Percentiles rank a stretch among this genome's conserved stretches.
These are phyloP conservation scores for Macrosteles quadrilineatus DNA, from an alignment of 1,140 invertebrate species.

Conservation along the genomic window DNA sequence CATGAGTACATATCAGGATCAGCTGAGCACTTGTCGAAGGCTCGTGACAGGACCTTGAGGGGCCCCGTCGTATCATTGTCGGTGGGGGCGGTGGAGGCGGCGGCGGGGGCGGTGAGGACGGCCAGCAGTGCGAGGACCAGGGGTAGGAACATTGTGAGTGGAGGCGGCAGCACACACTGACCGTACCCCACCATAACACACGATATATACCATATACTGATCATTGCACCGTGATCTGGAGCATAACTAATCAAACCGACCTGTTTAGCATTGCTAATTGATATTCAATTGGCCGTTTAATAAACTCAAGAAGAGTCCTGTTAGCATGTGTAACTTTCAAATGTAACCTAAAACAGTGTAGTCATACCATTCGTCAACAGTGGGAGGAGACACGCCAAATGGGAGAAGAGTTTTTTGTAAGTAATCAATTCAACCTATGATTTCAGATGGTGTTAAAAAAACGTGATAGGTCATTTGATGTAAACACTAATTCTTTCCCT, in stretches of 20 bases:
- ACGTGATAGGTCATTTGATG: too few relatives aligned
- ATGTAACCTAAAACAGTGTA: too few relatives aligned
- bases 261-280: conserved; percentile 4
- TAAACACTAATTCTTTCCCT: too few relatives aligned
- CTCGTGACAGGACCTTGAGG: conserved; percentile 53
- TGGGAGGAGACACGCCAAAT: too few relatives aligned
- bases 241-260: conserved; percentile 14
- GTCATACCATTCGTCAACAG: too few relatives aligned
- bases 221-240: neutral
- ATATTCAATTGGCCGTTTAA: neutral
- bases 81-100: neutral
- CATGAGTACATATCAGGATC: conserved; percentile 65
- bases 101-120: neutral
- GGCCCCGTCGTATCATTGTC: neutral
- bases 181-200: neutral
- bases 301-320: too few relatives aligned
- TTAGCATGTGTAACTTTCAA: too few relatives aligned
- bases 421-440: too few relatives aligned
- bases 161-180: conserved; percentile 3
- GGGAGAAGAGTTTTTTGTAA: too few relatives aligned
- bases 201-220: conserved; percentile 1
- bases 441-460: too few relatives aligned
- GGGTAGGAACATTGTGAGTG: neutral
- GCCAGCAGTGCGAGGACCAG: neutral
- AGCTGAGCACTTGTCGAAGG: conserved; percentile 69